Percentiles rank a stretch among this genome's conserved stretches.
phyloP scores from a whole-genome alignment of 2,888 invertebrate species.

The Parnassius apollo region DNA sequence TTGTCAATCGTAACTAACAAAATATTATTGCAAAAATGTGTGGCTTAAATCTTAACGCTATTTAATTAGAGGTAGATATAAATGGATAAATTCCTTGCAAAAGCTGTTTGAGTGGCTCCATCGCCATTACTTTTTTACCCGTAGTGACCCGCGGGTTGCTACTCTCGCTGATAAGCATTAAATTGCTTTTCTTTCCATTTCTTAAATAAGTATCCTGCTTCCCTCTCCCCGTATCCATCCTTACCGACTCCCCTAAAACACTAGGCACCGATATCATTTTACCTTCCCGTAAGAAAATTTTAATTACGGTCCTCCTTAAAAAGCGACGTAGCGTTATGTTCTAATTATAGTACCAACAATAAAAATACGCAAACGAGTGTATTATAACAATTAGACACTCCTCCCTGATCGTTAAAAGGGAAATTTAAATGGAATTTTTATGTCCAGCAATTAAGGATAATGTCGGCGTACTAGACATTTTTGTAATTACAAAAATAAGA shows the following conservation, averaged over 20 bases:
- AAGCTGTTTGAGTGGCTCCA: slow-evolving; percentile 45
- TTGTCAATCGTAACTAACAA: no score
- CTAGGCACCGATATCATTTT: slow-evolving; percentile 68
- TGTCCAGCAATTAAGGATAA: slow-evolving; percentile 82
- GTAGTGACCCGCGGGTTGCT: slow-evolving; percentile 61
- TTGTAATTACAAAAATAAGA: slow-evolving; percentile 82
- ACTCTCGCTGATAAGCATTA: slow-evolving; percentile 72
- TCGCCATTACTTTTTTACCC: slow-evolving; percentile 55
- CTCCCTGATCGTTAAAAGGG: slow-evolving; percentile 80
- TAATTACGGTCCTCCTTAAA: slow-evolving; percentile 72
- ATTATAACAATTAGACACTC: slow-evolving; percentile 81
- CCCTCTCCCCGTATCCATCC: slow-evolving; percentile 34
- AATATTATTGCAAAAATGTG: no score
- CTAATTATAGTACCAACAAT: slow-evolving; percentile 80
- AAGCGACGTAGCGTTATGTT: slow-evolving; percentile 75
- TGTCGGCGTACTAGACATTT: slow-evolving; percentile 80
- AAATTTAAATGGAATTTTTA: slow-evolving; percentile 83
- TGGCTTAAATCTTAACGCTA: slow-evolving; percentile 21
- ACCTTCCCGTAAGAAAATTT: slow-evolving; percentile 64
- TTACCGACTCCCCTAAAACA: slow-evolving; percentile 43
- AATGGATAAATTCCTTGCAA: slow-evolving; percentile 31
- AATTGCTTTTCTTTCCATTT: slow-evolving; percentile 78
- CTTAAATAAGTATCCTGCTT: slow-evolving; percentile 63
- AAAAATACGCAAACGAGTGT: slow-evolving; percentile 82
- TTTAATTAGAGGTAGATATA: slow-evolving; percentile 24